phyloP scores from a whole-genome alignment of 2,113 vertebrate genomes.

The Crotalus horridus region DNA sequence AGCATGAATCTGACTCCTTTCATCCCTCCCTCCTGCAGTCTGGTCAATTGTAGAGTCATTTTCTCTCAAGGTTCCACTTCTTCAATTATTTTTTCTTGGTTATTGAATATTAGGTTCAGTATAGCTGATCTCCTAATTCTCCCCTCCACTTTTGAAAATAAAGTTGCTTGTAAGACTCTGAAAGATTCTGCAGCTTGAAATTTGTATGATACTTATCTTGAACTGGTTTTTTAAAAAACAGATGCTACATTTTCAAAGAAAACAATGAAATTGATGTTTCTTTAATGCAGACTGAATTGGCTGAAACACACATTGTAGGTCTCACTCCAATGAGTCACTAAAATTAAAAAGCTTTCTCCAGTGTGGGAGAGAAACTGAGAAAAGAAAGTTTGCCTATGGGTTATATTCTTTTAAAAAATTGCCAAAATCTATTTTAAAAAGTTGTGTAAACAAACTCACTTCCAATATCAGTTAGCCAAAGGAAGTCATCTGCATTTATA shows the following conservation, averaged over 20 bases:
- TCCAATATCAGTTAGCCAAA: neutral
- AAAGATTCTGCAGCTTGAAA: slow-evolving; percentile 23
- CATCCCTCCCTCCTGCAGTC: too few species aligned
- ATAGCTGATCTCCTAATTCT: too few species aligned
- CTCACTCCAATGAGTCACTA: slow-evolving; percentile 22
- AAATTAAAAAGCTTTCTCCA: neutral
- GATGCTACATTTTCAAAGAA: slow-evolving; percentile 34
- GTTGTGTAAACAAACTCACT: slow-evolving; percentile 24
- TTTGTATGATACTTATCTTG: slow-evolving; percentile 15
- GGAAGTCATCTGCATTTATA: neutral
- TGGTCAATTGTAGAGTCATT: too few species aligned
- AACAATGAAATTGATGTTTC: slow-evolving; percentile 5
- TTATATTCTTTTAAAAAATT: neutral
- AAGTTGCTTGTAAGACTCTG: neutral
- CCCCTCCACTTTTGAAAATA: too few species aligned
- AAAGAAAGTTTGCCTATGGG: slow-evolving; percentile 28
- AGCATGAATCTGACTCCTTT: too few species aligned
- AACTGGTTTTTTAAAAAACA: slow-evolving; percentile 14
- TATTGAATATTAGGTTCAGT: too few species aligned
- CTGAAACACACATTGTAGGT: slow-evolving; percentile 9
- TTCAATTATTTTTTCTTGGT: too few species aligned
- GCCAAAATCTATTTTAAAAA: neutral
- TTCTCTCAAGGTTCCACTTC: too few species aligned
- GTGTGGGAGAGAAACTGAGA: slow-evolving; percentile 18
- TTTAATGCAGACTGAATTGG: neutral